Percentiles rank a stretch among this genome's conserved stretches.
phyloP scores from a whole-genome alignment of 2,888 invertebrate genomes.

The Hydraecia micacea region DNA sequence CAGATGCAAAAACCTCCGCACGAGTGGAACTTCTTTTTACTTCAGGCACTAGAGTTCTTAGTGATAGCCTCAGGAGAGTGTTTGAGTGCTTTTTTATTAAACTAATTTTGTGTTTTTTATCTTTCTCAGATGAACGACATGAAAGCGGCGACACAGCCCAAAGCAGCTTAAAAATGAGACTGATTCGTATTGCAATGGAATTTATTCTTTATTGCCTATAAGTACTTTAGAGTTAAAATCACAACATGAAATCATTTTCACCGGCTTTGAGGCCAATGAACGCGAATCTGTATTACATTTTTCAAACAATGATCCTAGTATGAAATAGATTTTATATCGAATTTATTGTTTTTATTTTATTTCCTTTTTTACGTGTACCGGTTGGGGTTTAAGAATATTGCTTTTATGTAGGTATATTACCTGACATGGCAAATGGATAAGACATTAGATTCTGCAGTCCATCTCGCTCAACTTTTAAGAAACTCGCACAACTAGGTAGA shows the following conservation, averaged over 20 bases:
- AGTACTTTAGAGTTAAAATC: conserved; percentile 12
- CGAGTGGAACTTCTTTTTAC: background rate
- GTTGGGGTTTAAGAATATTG: background rate
- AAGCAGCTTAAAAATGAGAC: conserved; percentile 37
- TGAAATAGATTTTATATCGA: conserved; percentile 44
- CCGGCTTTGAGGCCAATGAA: background rate
- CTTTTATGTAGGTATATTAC: background rate
- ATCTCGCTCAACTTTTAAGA: background rate
- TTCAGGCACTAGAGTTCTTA: background rate
- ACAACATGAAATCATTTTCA: conserved; percentile 12
- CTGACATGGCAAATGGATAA: background rate
- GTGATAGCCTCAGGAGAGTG: background rate
- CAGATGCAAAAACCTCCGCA: background rate
- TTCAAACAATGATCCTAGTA: conserved; percentile 11
- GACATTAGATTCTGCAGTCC: background rate
- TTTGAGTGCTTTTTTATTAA: background rate
- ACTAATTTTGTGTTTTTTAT: background rate
- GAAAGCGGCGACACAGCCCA: conserved; percentile 45
- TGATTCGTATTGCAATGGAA: conserved; percentile 21
- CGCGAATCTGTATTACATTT: conserved; percentile 28
- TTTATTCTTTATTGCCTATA: conserved; percentile 4
- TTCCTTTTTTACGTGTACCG: background rate
- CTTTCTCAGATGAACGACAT: conserved; percentile 58
- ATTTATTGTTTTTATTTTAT: conserved; percentile 23
- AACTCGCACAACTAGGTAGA: too few species aligned